A percentile compares a stretch with the other conserved stretches of the same genome.
These are phyloP conservation scores for Zelostemma sp. DNA, from an alignment of 1,140 invertebrate species.

Conservation along the genomic window DNA sequence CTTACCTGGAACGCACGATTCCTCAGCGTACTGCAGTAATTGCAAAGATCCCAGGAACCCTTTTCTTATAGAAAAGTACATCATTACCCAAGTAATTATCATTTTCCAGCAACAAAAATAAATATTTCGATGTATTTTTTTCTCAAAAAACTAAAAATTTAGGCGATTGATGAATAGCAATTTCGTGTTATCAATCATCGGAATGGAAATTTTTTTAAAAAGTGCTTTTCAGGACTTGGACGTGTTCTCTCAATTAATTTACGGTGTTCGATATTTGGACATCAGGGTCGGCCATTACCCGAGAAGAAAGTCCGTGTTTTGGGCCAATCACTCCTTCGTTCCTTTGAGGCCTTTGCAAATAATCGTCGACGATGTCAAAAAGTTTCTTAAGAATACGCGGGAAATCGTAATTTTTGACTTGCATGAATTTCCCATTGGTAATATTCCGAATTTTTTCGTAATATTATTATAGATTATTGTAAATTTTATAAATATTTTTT, in stretches of 20 bases:
- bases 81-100: slow-evolving; percentile 72
- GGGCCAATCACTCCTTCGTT: slow-evolving; percentile 72
- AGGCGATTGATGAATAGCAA: not conserved
- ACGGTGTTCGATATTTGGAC: slow-evolving; percentile 74
- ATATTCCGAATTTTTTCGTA: slow-evolving; percentile 5
- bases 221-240: slow-evolving; percentile 72
- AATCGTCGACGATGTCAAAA: slow-evolving; percentile 70
- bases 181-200: not conserved
- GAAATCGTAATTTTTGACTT: slow-evolving; percentile 77
- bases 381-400: no score
- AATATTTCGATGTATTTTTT: not conserved
- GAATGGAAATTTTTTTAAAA: no score
- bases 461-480: not conserved
- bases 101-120: slow-evolving; percentile 56
- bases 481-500: not conserved
- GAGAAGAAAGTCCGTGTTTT: slow-evolving; percentile 64
- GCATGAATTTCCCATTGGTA: slow-evolving; percentile 75
- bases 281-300: slow-evolving; percentile 73
- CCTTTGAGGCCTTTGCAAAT: slow-evolving; percentile 67
- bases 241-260: slow-evolving; percentile 72
- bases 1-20: slow-evolving; percentile 77
- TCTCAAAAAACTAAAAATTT: not conserved
- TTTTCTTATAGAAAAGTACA: slow-evolving; percentile 66
- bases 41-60: slow-evolving; percentile 59
- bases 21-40: slow-evolving; percentile 72